Base-by-base conservation (phyloP, 1,140 invertebrate species). In the Meloidogyne floridensis region DNA sequence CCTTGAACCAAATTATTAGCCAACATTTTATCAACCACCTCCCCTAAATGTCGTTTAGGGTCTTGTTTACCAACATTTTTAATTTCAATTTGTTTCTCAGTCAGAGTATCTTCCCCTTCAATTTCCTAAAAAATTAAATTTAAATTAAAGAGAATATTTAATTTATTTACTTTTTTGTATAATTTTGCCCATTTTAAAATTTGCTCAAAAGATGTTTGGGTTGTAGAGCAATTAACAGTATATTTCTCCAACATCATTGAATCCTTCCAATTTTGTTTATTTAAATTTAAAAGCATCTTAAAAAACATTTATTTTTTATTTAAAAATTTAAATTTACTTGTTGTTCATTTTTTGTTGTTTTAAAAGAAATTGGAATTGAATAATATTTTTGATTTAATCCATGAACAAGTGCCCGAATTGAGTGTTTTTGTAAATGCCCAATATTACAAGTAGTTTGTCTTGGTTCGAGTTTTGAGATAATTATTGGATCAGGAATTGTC, bases 61-160 rank as follows among this genome's bases (percentile, higher is more conserved):
- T 99, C 97, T 88, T 97, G 95, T 92, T 99, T 99, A 47, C 97
- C 97, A 70, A 99, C 97, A 92, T 99, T 99, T 91, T 99, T 99
- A 86, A 99, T 98, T 15, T 96, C 97, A 90, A 99, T 92, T 90
- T 99, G 97, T 91, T 98, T 96, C 2, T 96, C 95, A n/a, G 97
- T 98, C 96, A 99, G 98, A 90, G 97, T 98, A 90, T 99, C 97
- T 91, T 99, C 97, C 88, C 99, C 97, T 92, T 99, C 97, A 65
- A 99, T 91, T 69, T 96, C 95, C 84, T 87, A 72, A 15, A 83
- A 84, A 83, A 18, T 13, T 42, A 86, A 81, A n/a, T 20, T 20
- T 20, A 32, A 70, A n/a, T n/a, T 70, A 20, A 70, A 32, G 32
- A 32, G 32, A 32, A 70, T n/a, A 20, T 70, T 20, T 20, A 70